Evolutionary conservation across 2,113 vertebrate species (phyloP), one percentile per base, ranked within the genome.

Genomic region (Clinocottus analis): DNA sequence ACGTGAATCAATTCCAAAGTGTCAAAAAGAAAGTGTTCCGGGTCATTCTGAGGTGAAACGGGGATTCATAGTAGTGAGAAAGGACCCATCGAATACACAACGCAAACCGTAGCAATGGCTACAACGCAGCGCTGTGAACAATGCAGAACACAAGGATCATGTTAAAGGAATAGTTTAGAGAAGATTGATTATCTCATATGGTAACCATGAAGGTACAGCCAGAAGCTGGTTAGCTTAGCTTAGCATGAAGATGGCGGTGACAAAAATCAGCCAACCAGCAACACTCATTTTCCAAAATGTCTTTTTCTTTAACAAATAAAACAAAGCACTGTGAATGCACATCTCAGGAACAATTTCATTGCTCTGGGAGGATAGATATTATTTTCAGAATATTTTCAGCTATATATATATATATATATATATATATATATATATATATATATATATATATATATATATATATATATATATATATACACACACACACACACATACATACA

Each of bases 21-120:
- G 45, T 73, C 39, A 71, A 58, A 64, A 59, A 45, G 12, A 73
- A 68, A 76, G 23, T 41, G 47, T 25, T 43, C 69, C 29, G 66
- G 39, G 10, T 66, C 51, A 86, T 77, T 41, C 76, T 16, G 25
- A 73, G 39, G 12, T 77, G 19, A 66, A 86, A 85, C 61, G 77
- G 86, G 58, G 45, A 51, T 61, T 61, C 29, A 79, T 88, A 86
- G 59, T 63, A 72, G 61, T 58, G 59, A 49, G 43, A 51, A 16
- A 43, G 10, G 33, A 66, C 23, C 25, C 1, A 13, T 58, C 21
- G 58, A 58, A 49, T n/a, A 56, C 10, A 68, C 14, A 64, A 17
- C 17, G 55, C 71, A 84, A 51, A 78, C 58, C 33, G 84, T 27
- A 84, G 25, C 56, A 31, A 82, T 23, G n/a, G 41, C 58, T 61